Conservation (phyloP, 1,140 invertebrate genomes). For the Drosophila lini region DNA sequence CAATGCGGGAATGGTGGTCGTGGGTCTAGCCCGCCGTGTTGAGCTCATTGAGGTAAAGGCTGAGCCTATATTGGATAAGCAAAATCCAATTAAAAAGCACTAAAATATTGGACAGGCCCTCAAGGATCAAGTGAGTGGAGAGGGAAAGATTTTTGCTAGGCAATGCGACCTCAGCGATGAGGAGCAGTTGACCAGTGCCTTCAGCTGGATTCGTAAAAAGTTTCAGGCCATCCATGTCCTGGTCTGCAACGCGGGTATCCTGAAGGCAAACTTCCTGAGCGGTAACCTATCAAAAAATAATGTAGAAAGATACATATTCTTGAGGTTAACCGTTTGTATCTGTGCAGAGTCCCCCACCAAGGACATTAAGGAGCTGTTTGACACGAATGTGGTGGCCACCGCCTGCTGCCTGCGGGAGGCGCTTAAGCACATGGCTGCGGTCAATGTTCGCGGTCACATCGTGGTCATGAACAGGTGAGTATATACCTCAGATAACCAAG, state of each 20-base stretch:
- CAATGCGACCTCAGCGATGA: slow-evolving; percentile 87
- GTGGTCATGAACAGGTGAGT: slow-evolving; percentile 84
- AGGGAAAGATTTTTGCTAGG: slow-evolving; percentile 76
- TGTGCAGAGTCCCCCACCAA: slow-evolving; percentile 66
- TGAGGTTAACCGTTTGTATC: neutral
- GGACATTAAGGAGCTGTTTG: slow-evolving; percentile 83
- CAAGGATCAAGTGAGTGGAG: slow-evolving; percentile 56
- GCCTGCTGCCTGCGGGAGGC: slow-evolving; percentile 86
- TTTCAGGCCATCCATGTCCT: slow-evolving; percentile 73
- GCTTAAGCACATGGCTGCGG: slow-evolving; percentile 85
- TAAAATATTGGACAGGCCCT: slow-evolving; percentile 38
- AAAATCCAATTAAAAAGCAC: neutral
- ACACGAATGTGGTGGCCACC: slow-evolving; percentile 87
- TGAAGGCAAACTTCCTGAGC: slow-evolving; percentile 77
- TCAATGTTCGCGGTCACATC: slow-evolving; percentile 75
- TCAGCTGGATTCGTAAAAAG: slow-evolving; percentile 82
- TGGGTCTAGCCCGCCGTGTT: slow-evolving; percentile 86
- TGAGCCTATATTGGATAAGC: too few species aligned
- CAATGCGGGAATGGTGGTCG: slow-evolving; percentile 86
- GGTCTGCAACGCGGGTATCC: slow-evolving; percentile 78
- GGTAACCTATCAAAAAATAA: slow-evolving; percentile 31
- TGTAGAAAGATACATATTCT: neutral
- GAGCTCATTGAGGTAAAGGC: slow-evolving; percentile 84
- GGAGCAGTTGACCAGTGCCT: slow-evolving; percentile 86
- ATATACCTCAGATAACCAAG: too few species aligned